phyloP scores from a whole-genome alignment of 2,797 vertebrate species.

The Pipistrellus kuhlii region DNA sequence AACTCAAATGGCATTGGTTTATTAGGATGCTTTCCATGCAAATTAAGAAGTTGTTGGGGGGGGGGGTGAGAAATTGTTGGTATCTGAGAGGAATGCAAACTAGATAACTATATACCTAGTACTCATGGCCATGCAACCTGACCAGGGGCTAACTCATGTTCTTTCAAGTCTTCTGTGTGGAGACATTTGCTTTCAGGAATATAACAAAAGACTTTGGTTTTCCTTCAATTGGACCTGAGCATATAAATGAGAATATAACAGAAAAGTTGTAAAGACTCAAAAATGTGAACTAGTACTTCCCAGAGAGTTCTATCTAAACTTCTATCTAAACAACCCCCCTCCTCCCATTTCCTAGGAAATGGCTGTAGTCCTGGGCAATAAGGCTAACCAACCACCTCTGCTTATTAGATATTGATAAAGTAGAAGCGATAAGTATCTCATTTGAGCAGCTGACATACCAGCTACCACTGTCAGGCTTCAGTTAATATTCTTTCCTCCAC shows the following conservation, averaged over 20 bases:
- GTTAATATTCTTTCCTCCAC: neutral
- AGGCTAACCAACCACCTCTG: neutral
- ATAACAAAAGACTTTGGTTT: neutral
- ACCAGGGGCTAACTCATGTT: neutral
- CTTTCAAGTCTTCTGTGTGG: neutral
- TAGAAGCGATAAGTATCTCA: neutral
- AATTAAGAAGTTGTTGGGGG: neutral
- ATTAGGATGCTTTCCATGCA: neutral
- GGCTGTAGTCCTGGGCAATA: neutral
- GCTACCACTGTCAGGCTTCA: neutral
- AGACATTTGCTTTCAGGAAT: neutral
- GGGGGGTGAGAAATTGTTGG: too few species aligned
- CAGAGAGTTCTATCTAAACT: neutral
- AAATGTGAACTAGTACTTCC: neutral
- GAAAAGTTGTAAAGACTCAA: neutral
- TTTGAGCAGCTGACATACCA: neutral
- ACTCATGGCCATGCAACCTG: neutral
- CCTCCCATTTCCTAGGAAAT: neutral
- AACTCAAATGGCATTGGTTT: neutral
- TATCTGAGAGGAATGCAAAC: neutral
- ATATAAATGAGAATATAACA: neutral
- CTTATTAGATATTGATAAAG: neutral
- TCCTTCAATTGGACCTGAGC: neutral
- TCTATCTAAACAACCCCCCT: neutral
- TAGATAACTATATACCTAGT: neutral